A percentile compares a stretch with the other conserved stretches of the same genome.
These are phyloP conservation scores for Cryptocephalus moraei DNA, from an alignment of 2,888 invertebrate species.

Conservation along the genomic window DNA sequence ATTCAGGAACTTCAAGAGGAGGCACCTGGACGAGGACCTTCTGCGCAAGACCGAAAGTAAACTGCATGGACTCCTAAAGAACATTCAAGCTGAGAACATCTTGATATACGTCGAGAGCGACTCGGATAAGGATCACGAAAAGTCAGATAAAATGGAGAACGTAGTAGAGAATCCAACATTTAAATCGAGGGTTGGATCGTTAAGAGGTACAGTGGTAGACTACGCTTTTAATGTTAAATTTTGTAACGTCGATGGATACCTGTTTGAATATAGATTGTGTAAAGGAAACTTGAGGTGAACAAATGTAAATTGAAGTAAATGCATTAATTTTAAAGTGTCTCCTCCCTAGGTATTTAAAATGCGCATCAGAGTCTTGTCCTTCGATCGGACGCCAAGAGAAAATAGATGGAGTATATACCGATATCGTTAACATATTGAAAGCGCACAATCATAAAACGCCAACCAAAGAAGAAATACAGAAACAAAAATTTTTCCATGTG, in stretches of 20 bases:
- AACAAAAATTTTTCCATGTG: constrained; percentile 30
- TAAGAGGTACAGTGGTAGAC: constrained; percentile 14
- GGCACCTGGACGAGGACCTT: neutral
- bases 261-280: constrained; percentile 28
- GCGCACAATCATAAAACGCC: constrained; percentile 28
- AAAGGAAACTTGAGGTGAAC: constrained; percentile 23
- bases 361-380: constrained; percentile 23
- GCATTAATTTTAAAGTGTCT: neutral
- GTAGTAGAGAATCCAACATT: constrained; percentile 2
- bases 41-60: neutral
- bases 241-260: constrained; percentile 25
- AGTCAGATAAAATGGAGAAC: neutral
- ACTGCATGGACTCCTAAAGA: neutral
- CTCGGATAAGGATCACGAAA: constrained; percentile 9
- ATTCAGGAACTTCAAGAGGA: neutral
- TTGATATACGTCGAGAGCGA: constrained; percentile 22
- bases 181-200: constrained; percentile 20
- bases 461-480: constrained; percentile 19
- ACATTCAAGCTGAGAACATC: constrained; percentile 17
- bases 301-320: constrained; percentile 2
- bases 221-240: constrained; percentile 24
- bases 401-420: constrained; percentile 12
- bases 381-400: constrained; percentile 21
- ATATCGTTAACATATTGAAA: constrained; percentile 17
- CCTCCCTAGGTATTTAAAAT: constrained; percentile 23